Conservation (phyloP, 2,797 vertebrate species). For the Nannoperca australis region DNA sequence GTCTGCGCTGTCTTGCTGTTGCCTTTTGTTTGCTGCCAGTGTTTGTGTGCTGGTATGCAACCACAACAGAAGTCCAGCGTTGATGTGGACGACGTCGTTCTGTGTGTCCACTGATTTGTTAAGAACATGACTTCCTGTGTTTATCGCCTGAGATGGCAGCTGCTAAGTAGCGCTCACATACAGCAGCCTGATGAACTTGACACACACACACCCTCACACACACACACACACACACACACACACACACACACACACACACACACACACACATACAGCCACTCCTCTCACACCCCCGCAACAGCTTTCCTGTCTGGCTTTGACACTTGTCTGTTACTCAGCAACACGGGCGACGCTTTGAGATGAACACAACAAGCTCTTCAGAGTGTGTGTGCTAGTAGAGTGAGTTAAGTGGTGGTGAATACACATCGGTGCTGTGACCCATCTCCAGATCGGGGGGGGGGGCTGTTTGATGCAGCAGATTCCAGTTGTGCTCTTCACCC, state of each 20-base stretch:
- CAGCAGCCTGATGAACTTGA: constrained; percentile 50
- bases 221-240: neutral
- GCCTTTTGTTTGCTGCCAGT: constrained; percentile 24
- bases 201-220: neutral
- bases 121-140: constrained; percentile 45
- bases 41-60: constrained; percentile 23
- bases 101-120: constrained; percentile 27
- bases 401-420: constrained; percentile 49
- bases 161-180: constrained; percentile 62
- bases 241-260: neutral
- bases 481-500: constrained; percentile 4
- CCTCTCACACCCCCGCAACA: constrained; percentile 58
- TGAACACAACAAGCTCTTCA: constrained; percentile 52
- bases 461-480: constrained; percentile 17
- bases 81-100: neutral
- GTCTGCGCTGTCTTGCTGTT: constrained; percentile 6
- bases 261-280: constrained; percentile 22
- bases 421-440: constrained; percentile 26
- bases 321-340: constrained; percentile 72
- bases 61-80: constrained; percentile 14
- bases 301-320: constrained; percentile 60
- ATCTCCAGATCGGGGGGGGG: neutral
- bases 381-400: constrained; percentile 36
- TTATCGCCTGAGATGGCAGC: constrained; percentile 49
- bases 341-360: constrained; percentile 47